phyloP scores from a whole-genome alignment of 2,797 vertebrate genomes.

The Protonibea diacanthus region DNA sequence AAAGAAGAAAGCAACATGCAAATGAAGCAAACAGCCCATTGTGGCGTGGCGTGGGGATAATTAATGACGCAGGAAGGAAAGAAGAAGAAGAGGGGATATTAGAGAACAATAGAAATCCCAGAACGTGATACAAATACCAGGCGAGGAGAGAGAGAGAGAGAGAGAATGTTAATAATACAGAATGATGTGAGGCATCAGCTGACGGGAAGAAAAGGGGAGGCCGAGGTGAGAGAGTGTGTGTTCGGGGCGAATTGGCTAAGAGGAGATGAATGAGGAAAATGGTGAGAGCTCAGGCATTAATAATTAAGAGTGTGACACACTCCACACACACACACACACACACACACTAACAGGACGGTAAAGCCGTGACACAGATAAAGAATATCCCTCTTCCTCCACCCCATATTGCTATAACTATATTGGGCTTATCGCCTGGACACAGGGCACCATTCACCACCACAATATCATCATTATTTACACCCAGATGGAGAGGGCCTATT shows the following conservation, averaged over 20 bases:
- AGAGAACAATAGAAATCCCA: slow-evolving; percentile 51
- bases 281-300: slow-evolving; percentile 58
- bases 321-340: slow-evolving; percentile 44
- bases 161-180: slow-evolving; percentile 53
- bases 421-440: slow-evolving; percentile 84
- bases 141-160: slow-evolving; percentile 24
- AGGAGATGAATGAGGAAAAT: slow-evolving; percentile 52
- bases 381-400: slow-evolving; percentile 38
- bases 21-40: slow-evolving; percentile 38
- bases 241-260: neutral
- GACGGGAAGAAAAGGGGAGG: neutral
- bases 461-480: slow-evolving; percentile 84
- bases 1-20: slow-evolving; percentile 34
- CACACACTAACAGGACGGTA: slow-evolving; percentile 46
- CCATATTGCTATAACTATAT: slow-evolving; percentile 73
- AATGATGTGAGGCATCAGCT: slow-evolving; percentile 18
- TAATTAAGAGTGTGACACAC: slow-evolving; percentile 68
- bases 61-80: slow-evolving; percentile 38
- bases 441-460: slow-evolving; percentile 77
- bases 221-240: neutral
- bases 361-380: slow-evolving; percentile 76
- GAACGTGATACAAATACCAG: slow-evolving; percentile 31
- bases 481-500: slow-evolving; percentile 80
- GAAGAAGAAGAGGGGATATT: slow-evolving; percentile 38
- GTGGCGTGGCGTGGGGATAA: slow-evolving; percentile 28